Conservation (phyloP, 2,888 invertebrate genomes). For the Microctonus hyperodae region DNA sequence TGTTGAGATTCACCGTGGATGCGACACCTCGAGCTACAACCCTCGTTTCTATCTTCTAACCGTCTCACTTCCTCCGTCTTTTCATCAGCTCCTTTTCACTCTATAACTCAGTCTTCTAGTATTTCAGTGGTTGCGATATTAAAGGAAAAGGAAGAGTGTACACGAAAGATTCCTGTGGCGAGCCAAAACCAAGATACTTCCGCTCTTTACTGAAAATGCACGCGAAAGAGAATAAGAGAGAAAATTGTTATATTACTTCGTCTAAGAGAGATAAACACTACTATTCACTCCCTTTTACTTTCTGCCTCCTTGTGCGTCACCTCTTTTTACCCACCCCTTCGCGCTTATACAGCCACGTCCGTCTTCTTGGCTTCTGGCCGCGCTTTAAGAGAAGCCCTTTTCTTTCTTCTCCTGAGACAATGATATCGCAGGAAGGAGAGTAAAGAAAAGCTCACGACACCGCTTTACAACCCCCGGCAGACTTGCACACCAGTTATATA, state of each 20-base stretch:
- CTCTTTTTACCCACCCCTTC: constrained; percentile 35
- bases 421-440: constrained; percentile 60
- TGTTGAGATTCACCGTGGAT: constrained; percentile 47
- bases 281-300: constrained; percentile 54
- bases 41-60: constrained; percentile 25
- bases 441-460: constrained; percentile 37
- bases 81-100: constrained; percentile 26
- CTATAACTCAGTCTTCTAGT: constrained; percentile 18
- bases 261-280: constrained; percentile 41
- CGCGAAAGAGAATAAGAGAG: constrained; percentile 12
- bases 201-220: constrained; percentile 34
- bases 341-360: constrained; percentile 18
- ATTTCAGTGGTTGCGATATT: background rate
- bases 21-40: constrained; percentile 31
- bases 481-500: constrained; percentile 25
- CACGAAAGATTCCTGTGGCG: constrained; percentile 4
- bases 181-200: constrained; percentile 36
- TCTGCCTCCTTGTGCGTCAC: constrained; percentile 24
- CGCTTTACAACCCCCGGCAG: constrained; percentile 62
- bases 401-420: constrained; percentile 55
- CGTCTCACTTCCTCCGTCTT: constrained; percentile 31
- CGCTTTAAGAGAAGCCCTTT: constrained; percentile 19
- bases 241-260: constrained; percentile 4
- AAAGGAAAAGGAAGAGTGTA: background rate
- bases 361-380: constrained; percentile 38